These are phyloP conservation scores for Atta colombica DNA, from an alignment of 1,140 invertebrate genomes.

Conservation along the genomic window DNA sequence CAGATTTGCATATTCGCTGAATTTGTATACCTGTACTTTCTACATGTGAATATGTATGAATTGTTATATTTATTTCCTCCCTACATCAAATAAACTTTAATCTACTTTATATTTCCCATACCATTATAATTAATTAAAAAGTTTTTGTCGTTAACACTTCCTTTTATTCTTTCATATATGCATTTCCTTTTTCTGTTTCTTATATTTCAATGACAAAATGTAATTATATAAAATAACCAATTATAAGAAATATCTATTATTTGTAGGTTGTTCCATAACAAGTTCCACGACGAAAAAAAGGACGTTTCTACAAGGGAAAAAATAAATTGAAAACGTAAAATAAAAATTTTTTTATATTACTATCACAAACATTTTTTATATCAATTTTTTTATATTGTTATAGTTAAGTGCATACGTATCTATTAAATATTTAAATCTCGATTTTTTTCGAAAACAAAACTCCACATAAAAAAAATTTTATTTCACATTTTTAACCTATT, in stretches of 20 bases:
- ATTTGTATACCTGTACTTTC: slow-evolving; percentile 36
- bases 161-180: no score
- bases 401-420: no score
- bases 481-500: no score
- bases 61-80: neutral
- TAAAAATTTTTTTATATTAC: no score
- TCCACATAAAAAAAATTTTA: no score
- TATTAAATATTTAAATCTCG: no score
- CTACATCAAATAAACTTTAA: slow-evolving; percentile 28
- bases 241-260: neutral
- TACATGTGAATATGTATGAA: slow-evolving; percentile 44
- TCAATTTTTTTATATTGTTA: no score
- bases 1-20: slow-evolving; percentile 49
- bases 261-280: neutral
- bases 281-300: no score
- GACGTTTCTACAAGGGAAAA: no score
- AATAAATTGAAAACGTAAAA: no score
- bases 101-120: neutral
- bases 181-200: neutral
- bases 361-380: no score
- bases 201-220: neutral
- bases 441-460: no score
- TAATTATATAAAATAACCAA: neutral
- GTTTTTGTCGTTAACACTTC: neutral
- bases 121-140: slow-evolving; percentile 2